These are phyloP conservation scores for Zoanthus sansibaricus DNA, from an alignment of 92 coral and sea anemone genomes.

Conservation along the genomic window DNA sequence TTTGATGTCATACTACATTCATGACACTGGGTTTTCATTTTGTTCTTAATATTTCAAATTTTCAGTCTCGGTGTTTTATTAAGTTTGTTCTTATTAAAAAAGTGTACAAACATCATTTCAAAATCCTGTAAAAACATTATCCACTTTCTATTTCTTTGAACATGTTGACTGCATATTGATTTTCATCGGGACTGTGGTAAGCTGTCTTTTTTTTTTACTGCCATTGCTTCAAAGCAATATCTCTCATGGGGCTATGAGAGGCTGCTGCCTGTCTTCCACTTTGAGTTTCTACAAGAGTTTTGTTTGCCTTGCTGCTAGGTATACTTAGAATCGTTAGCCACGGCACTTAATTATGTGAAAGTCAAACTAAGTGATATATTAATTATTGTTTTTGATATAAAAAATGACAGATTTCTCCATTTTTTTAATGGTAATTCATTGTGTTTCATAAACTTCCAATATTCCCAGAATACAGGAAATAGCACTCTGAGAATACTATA, in stretches of 20 bases:
- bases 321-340: slow-evolving; percentile 7
- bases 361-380: slow-evolving; percentile 11
- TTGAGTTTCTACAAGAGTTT: slow-evolving; percentile 20
- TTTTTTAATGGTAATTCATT: too few species aligned
- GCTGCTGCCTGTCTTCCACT: slow-evolving; percentile 27
- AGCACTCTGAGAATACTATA: too few species aligned
- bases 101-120: slow-evolving; percentile 30
- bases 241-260: slow-evolving; percentile 40
- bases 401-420: not conserved
- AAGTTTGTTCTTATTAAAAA: not conserved
- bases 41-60: slow-evolving; percentile 14
- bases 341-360: slow-evolving; percentile 17
- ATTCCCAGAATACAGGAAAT: too few species aligned
- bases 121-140: slow-evolving; percentile 20
- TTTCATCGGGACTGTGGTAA: slow-evolving; percentile 21
- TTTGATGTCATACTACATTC: slow-evolving; percentile 16
- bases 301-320: slow-evolving; percentile 30
- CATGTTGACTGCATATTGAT: slow-evolving; percentile 27
- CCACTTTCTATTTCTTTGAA: not conserved
- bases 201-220: slow-evolving; percentile 19
- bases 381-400: not conserved
- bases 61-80: too few species aligned
- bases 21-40: slow-evolving; percentile 30
- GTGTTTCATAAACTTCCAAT: too few species aligned
- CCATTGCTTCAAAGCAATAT: slow-evolving; percentile 22